These are phyloP conservation scores for Holacanthella duospinosa DNA, from an alignment of 2,888 invertebrate genomes.

Conservation along the genomic window DNA sequence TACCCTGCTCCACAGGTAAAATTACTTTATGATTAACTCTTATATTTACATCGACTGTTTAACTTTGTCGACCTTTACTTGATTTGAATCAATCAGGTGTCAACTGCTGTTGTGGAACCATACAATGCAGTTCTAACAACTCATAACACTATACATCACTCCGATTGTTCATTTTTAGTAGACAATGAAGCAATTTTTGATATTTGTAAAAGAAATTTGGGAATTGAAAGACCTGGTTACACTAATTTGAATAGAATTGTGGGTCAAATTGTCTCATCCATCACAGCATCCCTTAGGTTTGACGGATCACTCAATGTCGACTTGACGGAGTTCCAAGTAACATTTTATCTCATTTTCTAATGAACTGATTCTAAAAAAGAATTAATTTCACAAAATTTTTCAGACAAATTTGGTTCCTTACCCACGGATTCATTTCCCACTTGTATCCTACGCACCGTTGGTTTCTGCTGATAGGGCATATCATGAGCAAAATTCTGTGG, in stretches of 20 bases:
- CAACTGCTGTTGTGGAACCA: conserved; percentile 28
- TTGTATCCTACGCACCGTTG: conserved; percentile 38
- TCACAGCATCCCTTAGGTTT: conserved; percentile 84
- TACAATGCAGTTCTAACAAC: conserved; percentile 44
- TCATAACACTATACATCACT: conserved; percentile 71
- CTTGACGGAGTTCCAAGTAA: conserved; percentile 85
- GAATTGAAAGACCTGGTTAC: conserved; percentile 91
- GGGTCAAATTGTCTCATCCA: conserved; percentile 76
- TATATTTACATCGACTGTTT: too few relatives aligned
- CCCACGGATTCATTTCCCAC: conserved; percentile 49
- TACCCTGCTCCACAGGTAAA: conserved; percentile 84
- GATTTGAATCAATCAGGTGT: too few relatives aligned
- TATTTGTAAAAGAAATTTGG: conserved; percentile 59
- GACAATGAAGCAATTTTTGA: conserved; percentile 73
- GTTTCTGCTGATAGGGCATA: conserved; percentile 76
- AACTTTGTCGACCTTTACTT: too few relatives aligned
- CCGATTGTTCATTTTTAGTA: conserved; percentile 90
- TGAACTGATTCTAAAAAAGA: too few relatives aligned
- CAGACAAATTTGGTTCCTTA: conserved; percentile 51
- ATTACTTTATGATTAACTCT: too few relatives aligned
- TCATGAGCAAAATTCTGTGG: conserved; percentile 54
- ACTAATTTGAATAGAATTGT: conserved; percentile 91
- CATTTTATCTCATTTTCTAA: too few relatives aligned
- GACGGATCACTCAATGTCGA: conserved; percentile 88
- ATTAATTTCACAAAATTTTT: conserved; percentile 54